A percentile compares a stretch with the other conserved stretches of the same genome.
Evolutionary conservation across 30 jellyfish, hydroid and myxozoan genomes (phyloP).

Genomic region (Chrysaora quinquecirrha): DNA sequence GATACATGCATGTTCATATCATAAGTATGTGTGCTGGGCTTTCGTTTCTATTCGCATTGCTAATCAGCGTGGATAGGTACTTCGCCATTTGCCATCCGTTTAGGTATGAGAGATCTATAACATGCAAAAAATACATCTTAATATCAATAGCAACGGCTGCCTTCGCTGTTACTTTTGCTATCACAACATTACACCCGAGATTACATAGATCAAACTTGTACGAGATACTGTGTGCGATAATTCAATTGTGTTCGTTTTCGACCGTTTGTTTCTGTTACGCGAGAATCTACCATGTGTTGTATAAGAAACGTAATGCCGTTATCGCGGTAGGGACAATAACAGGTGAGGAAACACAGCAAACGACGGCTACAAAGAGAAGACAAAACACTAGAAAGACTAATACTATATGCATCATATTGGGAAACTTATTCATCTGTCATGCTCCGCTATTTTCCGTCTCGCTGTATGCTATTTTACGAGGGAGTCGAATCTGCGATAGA

Average conservation of each 20-base stretch:
- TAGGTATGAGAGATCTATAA: neutral
- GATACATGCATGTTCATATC: neutral
- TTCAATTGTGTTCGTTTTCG: neutral
- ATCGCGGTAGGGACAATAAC: constrained; percentile 23
- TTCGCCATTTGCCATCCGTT: constrained; percentile 59
- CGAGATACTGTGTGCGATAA: neutral
- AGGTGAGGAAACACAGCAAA: neutral
- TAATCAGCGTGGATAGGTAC: constrained; percentile 47
- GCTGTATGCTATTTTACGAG: neutral
- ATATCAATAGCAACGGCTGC: neutral
- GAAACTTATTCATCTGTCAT: constrained; percentile 13
- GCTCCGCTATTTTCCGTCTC: constrained; percentile 12
- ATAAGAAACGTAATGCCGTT: constrained; percentile 11
- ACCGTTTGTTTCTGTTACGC: constrained; percentile 18
- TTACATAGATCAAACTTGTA: neutral
- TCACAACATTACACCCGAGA: neutral
- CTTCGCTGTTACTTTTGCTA: neutral
- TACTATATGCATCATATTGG: constrained; percentile 18
- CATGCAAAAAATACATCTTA: constrained; percentile 28
- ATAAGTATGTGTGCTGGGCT: constrained; percentile 28
- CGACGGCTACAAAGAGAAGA: neutral
- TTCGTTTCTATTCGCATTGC: constrained; percentile 45
- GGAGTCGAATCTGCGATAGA: neutral
- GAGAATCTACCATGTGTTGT: constrained; percentile 34
- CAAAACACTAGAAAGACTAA: constrained; percentile 7